A percentile compares a stretch with the other conserved stretches of the same genome.
phyloP scores from a whole-genome alignment of 2,113 vertebrate genomes.

The Chascanopsetta lugubris region DNA sequence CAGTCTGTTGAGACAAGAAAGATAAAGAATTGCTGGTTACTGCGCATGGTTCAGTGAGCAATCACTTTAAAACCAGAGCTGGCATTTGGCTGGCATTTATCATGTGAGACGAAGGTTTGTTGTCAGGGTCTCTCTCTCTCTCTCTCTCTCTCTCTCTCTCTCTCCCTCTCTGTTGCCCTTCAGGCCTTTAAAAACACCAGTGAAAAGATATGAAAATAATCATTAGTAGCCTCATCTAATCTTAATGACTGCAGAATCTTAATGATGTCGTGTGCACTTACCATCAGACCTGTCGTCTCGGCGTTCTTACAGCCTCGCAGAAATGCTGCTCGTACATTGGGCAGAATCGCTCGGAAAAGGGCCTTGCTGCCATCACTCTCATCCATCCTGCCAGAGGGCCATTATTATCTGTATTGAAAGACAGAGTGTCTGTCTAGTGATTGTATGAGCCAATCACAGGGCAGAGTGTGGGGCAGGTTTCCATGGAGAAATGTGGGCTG shows the following conservation, averaged over 20 bases:
- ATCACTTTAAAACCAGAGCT: constrained; percentile 27
- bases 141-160: constrained; percentile 21
- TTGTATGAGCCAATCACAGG: constrained; percentile 66
- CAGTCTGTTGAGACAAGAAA: constrained; percentile 3
- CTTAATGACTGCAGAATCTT: constrained; percentile 14
- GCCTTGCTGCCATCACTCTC: constrained; percentile 57
- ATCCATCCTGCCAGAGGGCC: constrained; percentile 57
- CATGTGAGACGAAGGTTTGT: constrained; percentile 27
- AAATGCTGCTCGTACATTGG: constrained; percentile 46
- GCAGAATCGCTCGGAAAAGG: constrained; percentile 45
- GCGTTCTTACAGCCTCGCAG: constrained; percentile 14
- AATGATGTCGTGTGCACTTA: not conserved
- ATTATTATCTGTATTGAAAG: constrained; percentile 72
- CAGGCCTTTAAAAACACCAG: constrained; percentile 12
- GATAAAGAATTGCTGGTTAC: constrained; percentile 24
- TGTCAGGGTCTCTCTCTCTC: constrained; percentile 25
- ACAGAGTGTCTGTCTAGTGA: constrained; percentile 71
- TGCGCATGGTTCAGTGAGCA: constrained; percentile 35
- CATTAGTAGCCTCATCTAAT: constrained; percentile 17
- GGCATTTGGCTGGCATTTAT: constrained; percentile 61
- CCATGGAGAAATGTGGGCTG: constrained; percentile 68
- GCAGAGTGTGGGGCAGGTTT: constrained; percentile 65
- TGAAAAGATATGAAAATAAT: constrained; percentile 23
- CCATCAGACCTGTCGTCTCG: constrained; percentile 4
- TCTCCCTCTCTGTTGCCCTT: constrained; percentile 22